A percentile compares a stretch with the other conserved stretches of the same genome.
Conservation (phyloP, 2,113 vertebrate species). For the Lagopus leucura region DNA sequence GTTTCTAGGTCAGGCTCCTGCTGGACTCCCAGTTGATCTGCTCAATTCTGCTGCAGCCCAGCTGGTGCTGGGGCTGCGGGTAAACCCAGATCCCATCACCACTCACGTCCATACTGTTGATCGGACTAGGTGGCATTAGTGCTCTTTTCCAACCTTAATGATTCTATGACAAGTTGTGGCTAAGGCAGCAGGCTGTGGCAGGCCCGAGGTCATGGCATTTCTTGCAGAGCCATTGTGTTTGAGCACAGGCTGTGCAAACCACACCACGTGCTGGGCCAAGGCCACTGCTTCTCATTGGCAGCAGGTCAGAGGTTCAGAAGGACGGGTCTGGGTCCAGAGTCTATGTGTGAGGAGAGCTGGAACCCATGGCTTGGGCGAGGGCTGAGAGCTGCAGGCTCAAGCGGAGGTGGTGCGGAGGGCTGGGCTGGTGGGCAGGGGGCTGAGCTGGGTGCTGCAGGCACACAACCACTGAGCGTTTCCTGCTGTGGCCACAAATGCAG, state of each 20-base stretch:
- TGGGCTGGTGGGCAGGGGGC: background rate
- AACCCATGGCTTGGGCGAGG: background rate
- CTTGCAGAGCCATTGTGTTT: conserved; percentile 36
- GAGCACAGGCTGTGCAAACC: conserved; percentile 61
- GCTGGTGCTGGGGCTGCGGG: accelerated
- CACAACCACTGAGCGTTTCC: background rate
- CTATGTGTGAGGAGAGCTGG: conserved; percentile 22
- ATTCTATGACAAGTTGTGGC: background rate
- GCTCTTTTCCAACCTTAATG: too few species aligned
- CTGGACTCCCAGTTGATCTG: background rate
- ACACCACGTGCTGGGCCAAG: background rate
- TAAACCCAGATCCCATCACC: background rate
- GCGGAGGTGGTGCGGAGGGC: background rate
- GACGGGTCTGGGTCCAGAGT: conserved; percentile 41
- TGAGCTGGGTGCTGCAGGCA: background rate
- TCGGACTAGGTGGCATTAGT: too few species aligned
- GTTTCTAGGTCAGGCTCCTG: background rate
- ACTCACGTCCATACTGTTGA: background rate
- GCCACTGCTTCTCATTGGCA: background rate
- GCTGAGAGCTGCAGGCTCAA: background rate
- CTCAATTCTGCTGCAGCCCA: background rate
- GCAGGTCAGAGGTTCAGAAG: background rate
- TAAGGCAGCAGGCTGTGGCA: background rate
- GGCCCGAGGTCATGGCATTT: background rate
- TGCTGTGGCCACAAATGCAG: too few species aligned